Percentiles rank a stretch among this genome's conserved stretches.
Evolutionary conservation across 2,888 invertebrate genomes (phyloP).

Genomic region (Harpalus rufipes): DNA sequence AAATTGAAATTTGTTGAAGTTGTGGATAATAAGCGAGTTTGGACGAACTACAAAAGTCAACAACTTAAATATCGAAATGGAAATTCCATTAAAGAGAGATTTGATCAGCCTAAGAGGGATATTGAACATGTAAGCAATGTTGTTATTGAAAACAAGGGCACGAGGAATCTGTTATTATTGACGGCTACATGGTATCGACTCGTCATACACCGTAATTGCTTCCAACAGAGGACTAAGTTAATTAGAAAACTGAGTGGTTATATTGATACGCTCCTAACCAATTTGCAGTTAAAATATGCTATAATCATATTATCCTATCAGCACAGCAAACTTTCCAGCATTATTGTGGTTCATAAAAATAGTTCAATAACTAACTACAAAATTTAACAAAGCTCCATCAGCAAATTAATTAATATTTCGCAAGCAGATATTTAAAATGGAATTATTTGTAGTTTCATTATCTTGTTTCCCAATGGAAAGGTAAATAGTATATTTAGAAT

Average conservation of each 20-base stretch:
- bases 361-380: neutral
- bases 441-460: neutral
- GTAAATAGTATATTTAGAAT: too few species aligned
- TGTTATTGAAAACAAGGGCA: slow-evolving; percentile 35
- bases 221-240: slow-evolving; percentile 24
- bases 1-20: slow-evolving; percentile 41
- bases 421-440: neutral
- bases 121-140: slow-evolving; percentile 21
- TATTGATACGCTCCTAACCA: slow-evolving; percentile 9
- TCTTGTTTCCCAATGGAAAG: too few species aligned
- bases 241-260: slow-evolving; percentile 27
- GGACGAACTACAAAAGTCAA: slow-evolving; percentile 31
- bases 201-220: slow-evolving; percentile 34
- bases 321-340: neutral
- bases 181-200: neutral
- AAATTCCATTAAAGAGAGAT: slow-evolving; percentile 18
- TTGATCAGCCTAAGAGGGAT: neutral
- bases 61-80: slow-evolving; percentile 37
- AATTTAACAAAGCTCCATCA: neutral
- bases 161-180: slow-evolving; percentile 20
- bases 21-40: slow-evolving; percentile 36
- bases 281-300: slow-evolving; percentile 36
- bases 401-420: neutral
- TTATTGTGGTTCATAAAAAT: neutral
- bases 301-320: slow-evolving; percentile 20